Conservation (phyloP, 2,888 invertebrate species). For the Dermolepida albohirtum region DNA sequence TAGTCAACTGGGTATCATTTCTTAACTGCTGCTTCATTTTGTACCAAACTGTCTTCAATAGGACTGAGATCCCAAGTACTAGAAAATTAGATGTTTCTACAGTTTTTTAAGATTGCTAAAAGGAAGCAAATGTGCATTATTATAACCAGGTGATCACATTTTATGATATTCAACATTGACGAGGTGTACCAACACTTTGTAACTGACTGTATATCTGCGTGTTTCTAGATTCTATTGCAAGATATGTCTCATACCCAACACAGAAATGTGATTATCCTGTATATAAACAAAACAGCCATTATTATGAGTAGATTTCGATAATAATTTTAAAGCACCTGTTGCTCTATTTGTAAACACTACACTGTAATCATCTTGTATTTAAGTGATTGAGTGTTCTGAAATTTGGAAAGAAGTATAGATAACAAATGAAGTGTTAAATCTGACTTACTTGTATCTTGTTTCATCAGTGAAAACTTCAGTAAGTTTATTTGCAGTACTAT, state of each 20-base stretch:
- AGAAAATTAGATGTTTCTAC: too few species aligned
- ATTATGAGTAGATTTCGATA: conserved; percentile 79
- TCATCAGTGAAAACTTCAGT: conserved; percentile 89
- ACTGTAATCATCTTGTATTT: conserved; percentile 85
- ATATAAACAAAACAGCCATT: conserved; percentile 81
- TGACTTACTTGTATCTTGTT: conserved; percentile 76
- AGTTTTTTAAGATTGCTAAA: too few species aligned
- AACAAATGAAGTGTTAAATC: conserved; percentile 10
- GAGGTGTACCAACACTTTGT: too few species aligned
- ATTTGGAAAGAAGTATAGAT: conserved; percentile 44
- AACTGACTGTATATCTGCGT: too few species aligned
- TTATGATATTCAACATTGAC: too few species aligned
- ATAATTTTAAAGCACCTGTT: conserved; percentile 85
- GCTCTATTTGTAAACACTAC: conserved; percentile 95
- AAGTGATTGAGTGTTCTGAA: conserved; percentile 86
- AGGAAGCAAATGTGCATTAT: too few species aligned
- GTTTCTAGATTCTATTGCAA: too few species aligned
- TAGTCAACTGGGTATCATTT: too few species aligned
- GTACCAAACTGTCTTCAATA: too few species aligned
- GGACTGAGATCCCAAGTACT: too few species aligned
- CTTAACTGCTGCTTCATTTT: too few species aligned
- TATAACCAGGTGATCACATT: too few species aligned
- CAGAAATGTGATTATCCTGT: conserved; percentile 95
- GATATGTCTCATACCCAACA: conserved; percentile 90
- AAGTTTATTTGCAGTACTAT: conserved; percentile 77